These are phyloP conservation scores for Sclerodermus sp. DNA, from an alignment of 2,888 invertebrate genomes.

Conservation along the genomic window DNA sequence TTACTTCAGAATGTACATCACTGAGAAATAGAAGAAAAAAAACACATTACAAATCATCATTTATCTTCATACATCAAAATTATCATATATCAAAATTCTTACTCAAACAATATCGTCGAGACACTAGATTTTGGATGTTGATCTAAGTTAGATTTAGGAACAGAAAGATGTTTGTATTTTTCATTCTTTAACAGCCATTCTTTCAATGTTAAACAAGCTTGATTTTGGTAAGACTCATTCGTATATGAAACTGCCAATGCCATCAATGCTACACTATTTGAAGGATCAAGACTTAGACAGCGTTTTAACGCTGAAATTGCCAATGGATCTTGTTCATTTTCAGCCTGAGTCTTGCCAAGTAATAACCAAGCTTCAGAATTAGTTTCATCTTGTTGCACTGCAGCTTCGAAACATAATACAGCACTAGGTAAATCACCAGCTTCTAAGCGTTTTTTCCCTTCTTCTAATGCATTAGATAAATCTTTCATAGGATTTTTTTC, in stretches of 20 bases:
- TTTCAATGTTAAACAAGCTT: constrained; percentile 80
- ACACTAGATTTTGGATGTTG: constrained; percentile 48
- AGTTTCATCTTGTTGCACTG: constrained; percentile 79
- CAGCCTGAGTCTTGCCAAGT: constrained; percentile 90
- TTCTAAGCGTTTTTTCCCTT: constrained; percentile 80
- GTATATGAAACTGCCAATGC: constrained; percentile 92
- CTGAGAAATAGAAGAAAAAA: constrained; percentile 46
- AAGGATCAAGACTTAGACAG: constrained; percentile 78
- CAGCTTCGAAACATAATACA: constrained; percentile 94
- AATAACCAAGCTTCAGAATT: constrained; percentile 84
- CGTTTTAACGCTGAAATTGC: constrained; percentile 91
- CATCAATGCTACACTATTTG: constrained; percentile 83
- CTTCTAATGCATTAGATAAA: constrained; percentile 76
- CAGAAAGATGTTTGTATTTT: constrained; percentile 73
- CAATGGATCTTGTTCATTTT: constrained; percentile 95
- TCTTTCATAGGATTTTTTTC: constrained; percentile 86
- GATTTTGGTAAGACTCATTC: constrained; percentile 91
- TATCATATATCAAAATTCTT: constrained; percentile 35
- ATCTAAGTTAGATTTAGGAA: constrained; percentile 59
- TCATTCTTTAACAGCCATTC: constrained; percentile 80
- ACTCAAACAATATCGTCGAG: constrained; percentile 51
- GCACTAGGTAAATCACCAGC: constrained; percentile 94
- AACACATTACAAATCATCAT: neutral
- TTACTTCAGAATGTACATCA: constrained; percentile 67
- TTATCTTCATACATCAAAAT: neutral